Evolutionary conservation across 2,888 invertebrate genomes (phyloP).

Genomic region (Sturmia bella): DNA sequence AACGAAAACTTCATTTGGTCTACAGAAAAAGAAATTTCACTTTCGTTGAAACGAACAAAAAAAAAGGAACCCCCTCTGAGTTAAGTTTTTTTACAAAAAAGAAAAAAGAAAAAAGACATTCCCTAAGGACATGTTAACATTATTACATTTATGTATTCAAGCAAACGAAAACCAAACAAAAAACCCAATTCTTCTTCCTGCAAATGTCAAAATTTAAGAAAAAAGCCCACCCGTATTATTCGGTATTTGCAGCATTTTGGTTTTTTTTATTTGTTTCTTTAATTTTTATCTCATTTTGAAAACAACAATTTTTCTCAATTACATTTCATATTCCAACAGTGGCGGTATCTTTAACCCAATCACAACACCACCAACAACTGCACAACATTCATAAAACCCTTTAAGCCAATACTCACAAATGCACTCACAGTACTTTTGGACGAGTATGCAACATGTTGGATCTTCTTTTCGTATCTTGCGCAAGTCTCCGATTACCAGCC

Average conservation of each 20-base stretch:
- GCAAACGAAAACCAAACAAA: conserved; percentile 14
- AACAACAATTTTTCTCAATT: conserved; percentile 60
- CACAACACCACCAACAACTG: conserved; percentile 14
- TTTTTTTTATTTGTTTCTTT: conserved; percentile 17
- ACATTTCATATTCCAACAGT: conserved; percentile 37
- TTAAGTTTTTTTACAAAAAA: conserved; percentile 25
- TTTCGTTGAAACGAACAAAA: conserved; percentile 58
- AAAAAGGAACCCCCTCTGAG: conserved; percentile 67
- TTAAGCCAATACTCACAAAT: conserved; percentile 75
- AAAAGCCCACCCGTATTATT: conserved; percentile 67
- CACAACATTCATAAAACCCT: conserved; percentile 56
- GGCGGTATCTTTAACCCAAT: conserved; percentile 65
- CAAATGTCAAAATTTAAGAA: conserved; percentile 66
- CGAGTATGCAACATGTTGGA: conserved; percentile 50
- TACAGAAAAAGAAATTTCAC: conserved; percentile 64
- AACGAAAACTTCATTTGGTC: conserved; percentile 52
- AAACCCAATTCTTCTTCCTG: conserved; percentile 39
- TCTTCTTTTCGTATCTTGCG: conserved; percentile 21
- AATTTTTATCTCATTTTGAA: conserved; percentile 4
- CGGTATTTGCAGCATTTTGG: conserved; percentile 24
- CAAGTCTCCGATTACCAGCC: conserved; percentile 17
- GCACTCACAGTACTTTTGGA: conserved; percentile 27
- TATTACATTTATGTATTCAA: conserved; percentile 52
- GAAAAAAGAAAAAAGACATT: conserved; percentile 38
- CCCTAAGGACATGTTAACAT: conserved; percentile 68